Conservation (phyloP, 2,113 vertebrate species). For the Trematocara marginatum region DNA sequence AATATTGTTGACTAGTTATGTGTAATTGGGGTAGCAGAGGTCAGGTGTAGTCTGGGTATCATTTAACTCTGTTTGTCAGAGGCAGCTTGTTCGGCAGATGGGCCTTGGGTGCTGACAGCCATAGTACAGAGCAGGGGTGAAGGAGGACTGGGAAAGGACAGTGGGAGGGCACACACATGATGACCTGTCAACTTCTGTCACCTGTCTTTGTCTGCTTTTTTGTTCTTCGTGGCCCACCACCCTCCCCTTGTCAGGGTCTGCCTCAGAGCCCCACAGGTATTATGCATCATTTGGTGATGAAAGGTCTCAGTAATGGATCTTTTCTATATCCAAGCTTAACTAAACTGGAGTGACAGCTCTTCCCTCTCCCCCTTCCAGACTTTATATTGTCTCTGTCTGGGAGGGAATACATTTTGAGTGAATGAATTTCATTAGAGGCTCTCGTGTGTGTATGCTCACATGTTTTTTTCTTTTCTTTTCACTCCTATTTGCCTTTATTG, state of each 20-base stretch:
- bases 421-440: constrained; percentile 41
- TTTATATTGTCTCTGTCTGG: constrained; percentile 43
- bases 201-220: constrained; percentile 48
- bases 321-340: constrained; percentile 22
- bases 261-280: constrained; percentile 52
- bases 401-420: constrained; percentile 23
- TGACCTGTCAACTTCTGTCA: constrained; percentile 56
- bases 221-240: background rate
- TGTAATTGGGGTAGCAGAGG: background rate
- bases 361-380: background rate
- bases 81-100: constrained; percentile 50
- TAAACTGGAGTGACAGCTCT: constrained; percentile 62
- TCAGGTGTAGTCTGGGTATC: background rate
- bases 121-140: constrained; percentile 23
- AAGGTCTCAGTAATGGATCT: constrained; percentile 61
- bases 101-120: constrained; percentile 3
- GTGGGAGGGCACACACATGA: constrained; percentile 29
- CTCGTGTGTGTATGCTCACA: background rate
- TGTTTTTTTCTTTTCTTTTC: background rate
- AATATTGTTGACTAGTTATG: background rate
- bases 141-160: constrained; percentile 20
- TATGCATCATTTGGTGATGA: constrained; percentile 46
- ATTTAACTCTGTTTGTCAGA: constrained; percentile 31
- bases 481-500: background rate
- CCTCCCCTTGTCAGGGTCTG: background rate